A percentile compares a stretch with the other conserved stretches of the same genome.
Conservation (phyloP, 2,113 vertebrate species). For the Trochalopteron elliotii region DNA sequence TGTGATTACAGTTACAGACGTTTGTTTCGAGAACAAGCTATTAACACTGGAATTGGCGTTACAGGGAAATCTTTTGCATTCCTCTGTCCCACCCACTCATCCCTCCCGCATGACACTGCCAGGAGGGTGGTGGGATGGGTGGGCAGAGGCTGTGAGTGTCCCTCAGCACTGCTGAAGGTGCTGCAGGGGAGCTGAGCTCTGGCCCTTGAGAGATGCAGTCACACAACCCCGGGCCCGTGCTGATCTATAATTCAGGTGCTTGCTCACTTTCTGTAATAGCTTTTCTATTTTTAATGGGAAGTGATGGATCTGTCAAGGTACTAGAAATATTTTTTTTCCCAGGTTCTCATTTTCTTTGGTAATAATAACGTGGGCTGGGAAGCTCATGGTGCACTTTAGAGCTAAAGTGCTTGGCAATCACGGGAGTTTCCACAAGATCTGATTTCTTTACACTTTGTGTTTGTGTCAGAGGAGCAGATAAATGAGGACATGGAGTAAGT, state of each 20-base stretch:
- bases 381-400: neutral
- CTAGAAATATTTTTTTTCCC: neutral
- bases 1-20: neutral
- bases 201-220: neutral
- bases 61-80: neutral
- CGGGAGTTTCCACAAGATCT: neutral
- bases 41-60: neutral
- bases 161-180: accelerated
- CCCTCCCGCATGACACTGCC: accelerated
- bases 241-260: neutral
- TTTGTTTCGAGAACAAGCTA: neutral
- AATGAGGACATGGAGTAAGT: accelerated
- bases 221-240: accelerated
- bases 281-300: constrained; percentile 35
- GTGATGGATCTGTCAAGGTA: neutral
- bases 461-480: neutral
- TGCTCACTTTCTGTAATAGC: neutral
- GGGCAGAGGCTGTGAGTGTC: neutral
- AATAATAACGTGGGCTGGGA: neutral
- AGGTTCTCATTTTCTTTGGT: neutral
- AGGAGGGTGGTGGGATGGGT: neutral
- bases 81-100: neutral
- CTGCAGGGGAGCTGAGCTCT: accelerated
- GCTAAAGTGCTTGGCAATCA: neutral
- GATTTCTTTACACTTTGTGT: neutral